Evolutionary conservation across 2,797 vertebrate genomes (phyloP).

Genomic region (Lagodon rhomboides): DNA sequence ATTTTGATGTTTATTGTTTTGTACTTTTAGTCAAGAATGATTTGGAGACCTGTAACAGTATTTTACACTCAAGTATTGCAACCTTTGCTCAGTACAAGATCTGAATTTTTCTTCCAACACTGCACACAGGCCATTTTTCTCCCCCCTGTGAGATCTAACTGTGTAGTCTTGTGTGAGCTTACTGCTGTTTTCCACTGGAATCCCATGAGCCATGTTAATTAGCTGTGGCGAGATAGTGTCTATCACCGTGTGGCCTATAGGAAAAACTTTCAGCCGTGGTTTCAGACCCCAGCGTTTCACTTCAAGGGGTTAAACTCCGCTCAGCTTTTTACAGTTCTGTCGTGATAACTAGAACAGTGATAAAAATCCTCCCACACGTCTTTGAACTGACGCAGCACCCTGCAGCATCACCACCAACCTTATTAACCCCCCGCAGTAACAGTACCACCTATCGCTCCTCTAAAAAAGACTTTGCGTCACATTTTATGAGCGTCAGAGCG

Average conservation of each 20-base stretch:
- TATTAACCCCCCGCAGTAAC: constrained; percentile 30
- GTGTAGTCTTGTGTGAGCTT: neutral
- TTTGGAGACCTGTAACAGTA: too few relatives aligned
- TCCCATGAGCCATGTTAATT: neutral
- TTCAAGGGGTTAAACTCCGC: neutral
- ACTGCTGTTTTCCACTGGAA: neutral
- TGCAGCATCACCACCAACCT: constrained; percentile 25
- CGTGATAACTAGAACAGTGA: neutral
- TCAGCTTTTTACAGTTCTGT: neutral
- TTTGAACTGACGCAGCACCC: constrained; percentile 9
- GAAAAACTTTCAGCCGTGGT: too few relatives aligned
- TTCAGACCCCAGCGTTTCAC: neutral
- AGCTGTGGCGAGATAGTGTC: neutral
- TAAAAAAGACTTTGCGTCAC: constrained; percentile 8
- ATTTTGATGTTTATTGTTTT: too few relatives aligned
- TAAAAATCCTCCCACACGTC: neutral
- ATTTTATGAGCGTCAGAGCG: constrained; percentile 25
- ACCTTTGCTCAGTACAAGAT: too few relatives aligned
- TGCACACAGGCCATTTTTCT: neutral
- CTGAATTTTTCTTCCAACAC: too few relatives aligned
- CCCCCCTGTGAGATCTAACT: neutral
- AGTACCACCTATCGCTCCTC: constrained; percentile 4
- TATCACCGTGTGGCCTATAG: neutral
- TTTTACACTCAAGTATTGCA: too few relatives aligned
- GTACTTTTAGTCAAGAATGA: too few relatives aligned